Conservation (phyloP, 37 sponge, comb jelly and placozoan species). For the Diacarnus erythraeanus region DNA sequence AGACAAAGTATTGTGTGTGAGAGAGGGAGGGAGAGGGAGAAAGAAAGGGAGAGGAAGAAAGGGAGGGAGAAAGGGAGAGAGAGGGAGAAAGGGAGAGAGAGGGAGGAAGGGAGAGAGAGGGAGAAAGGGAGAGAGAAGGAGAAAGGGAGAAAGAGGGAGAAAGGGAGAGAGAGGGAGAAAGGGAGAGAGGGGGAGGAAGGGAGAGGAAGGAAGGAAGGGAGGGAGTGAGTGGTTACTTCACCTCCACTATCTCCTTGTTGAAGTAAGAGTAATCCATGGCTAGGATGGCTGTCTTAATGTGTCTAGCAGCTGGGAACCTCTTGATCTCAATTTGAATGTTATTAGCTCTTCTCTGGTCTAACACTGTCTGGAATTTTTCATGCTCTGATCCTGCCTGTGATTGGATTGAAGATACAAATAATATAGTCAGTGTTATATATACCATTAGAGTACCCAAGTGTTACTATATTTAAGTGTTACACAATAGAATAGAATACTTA, state of each 20-base stretch:
- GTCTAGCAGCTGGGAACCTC: constrained; percentile 76
- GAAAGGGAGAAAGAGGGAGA: constrained; percentile 49
- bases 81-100: constrained; percentile 50
- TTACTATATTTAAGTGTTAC: too few species aligned
- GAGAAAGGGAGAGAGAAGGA: constrained; percentile 48
- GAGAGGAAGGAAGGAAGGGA: constrained; percentile 26
- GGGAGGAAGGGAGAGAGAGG: constrained; percentile 37
- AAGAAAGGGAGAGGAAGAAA: neutral
- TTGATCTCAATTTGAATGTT: constrained; percentile 82
- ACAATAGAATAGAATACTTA: too few species aligned
- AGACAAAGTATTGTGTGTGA: neutral
- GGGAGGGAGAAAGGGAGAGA: constrained; percentile 33
- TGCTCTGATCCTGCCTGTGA: constrained; percentile 23
- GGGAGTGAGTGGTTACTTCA: constrained; percentile 9
- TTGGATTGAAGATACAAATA: too few species aligned
- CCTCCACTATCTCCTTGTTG: constrained; percentile 82
- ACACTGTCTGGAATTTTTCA: constrained; percentile 71
- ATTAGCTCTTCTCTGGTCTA: constrained; percentile 82
- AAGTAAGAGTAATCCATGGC: constrained; percentile 90
- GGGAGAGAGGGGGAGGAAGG: constrained; percentile 22
- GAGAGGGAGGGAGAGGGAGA: constrained; percentile 54
- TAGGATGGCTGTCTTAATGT: constrained; percentile 88
- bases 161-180: constrained; percentile 30
- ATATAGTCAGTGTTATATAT: too few species aligned
- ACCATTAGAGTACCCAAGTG: too few species aligned